phyloP scores from a whole-genome alignment of 1,140 invertebrate species.

The Lasaia peninsularis region DNA sequence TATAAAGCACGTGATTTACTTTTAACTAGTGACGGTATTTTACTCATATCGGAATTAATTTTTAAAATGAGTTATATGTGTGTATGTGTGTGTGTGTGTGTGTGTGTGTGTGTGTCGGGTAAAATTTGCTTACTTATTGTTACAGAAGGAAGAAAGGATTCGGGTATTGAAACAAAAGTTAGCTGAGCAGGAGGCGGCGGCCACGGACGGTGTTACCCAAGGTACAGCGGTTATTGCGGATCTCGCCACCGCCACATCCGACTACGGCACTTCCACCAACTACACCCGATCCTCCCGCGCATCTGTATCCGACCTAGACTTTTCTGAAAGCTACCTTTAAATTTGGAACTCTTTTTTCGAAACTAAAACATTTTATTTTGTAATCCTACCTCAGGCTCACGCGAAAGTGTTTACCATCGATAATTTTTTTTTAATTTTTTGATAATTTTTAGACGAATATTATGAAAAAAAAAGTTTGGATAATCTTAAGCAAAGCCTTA shows the following conservation, averaged over 20 bases:
- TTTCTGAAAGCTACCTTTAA: slow-evolving; percentile 92
- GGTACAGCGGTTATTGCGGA: slow-evolving; percentile 81
- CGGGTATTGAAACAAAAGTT: slow-evolving; percentile 87
- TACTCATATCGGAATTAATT: no score
- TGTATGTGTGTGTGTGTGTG: no score
- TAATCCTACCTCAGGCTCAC: background rate
- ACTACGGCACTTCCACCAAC: slow-evolving; percentile 81
- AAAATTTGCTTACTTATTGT: background rate
- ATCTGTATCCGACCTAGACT: slow-evolving; percentile 89
- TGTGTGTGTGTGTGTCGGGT: no score
- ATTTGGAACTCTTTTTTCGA: slow-evolving; percentile 10
- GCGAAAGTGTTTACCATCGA: slow-evolving; percentile 5
- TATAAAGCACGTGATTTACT: no score
- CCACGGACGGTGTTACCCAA: slow-evolving; percentile 70
- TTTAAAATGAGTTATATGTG: no score
- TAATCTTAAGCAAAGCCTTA: no score
- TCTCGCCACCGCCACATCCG: slow-evolving; percentile 86
- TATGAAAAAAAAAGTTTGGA: no score
- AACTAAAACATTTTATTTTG: background rate
- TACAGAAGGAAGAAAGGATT: slow-evolving; percentile 94
- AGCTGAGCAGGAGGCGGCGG: slow-evolving; percentile 83
- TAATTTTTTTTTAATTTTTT: background rate
- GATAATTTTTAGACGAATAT: no score
- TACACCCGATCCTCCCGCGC: slow-evolving; percentile 87
- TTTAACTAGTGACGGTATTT: no score